Evolutionary conservation across 2,888 invertebrate genomes (phyloP).

Genomic region (Agapostemon virescens): DNA sequence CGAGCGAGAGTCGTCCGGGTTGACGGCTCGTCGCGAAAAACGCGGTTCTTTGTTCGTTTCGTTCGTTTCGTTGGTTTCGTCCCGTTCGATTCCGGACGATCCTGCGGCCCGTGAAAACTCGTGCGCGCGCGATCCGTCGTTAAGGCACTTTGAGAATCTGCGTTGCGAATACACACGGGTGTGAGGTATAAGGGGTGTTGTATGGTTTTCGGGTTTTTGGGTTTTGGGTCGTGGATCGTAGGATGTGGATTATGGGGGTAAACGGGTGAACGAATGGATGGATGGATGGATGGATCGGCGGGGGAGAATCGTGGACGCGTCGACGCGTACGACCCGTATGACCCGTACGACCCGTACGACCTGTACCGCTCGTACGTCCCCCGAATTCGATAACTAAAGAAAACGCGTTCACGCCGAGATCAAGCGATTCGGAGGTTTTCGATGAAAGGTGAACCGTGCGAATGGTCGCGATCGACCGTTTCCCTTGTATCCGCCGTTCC

Average conservation of each 20-base stretch:
- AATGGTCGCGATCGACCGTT: neutral
- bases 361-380: no score
- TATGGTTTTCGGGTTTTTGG: no score
- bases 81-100: constrained; percentile 10
- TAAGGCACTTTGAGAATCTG: constrained; percentile 66
- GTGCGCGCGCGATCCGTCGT: constrained; percentile 61
- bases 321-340: neutral
- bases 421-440: neutral
- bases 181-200: no score
- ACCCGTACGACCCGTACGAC: neutral
- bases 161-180: constrained; percentile 48
- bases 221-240: no score
- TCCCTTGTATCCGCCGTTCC: neutral
- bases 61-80: neutral
- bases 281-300: no score
- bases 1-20: neutral
- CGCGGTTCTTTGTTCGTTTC: neutral
- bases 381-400: neutral
- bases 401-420: neutral
- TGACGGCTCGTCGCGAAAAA: neutral
- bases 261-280: no score
- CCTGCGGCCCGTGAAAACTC: constrained; percentile 18
- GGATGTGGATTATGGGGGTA: no score
- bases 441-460: neutral
- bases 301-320: neutral